Base-by-base conservation (phyloP, 2,113 vertebrate genomes). In the Opisthocomus hoazin region DNA sequence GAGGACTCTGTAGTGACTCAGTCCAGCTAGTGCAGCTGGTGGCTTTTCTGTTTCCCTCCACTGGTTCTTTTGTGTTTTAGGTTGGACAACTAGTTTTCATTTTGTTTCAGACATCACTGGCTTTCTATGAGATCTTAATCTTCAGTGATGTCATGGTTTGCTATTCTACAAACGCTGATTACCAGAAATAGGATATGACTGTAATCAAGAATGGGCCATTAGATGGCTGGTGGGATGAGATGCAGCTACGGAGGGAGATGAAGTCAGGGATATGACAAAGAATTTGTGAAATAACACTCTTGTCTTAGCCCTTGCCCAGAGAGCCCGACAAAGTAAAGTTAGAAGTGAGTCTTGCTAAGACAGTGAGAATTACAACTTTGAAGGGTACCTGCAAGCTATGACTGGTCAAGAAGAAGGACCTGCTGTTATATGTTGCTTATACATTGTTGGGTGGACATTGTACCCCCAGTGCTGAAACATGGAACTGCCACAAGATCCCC, bases 401-500 rank as follows among this genome's bases (percentile, higher is more conserved):
- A 43, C 14, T 18, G 0, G 23, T 66, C 12, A 58, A 36, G 57
- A 61, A 51, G 48, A 15, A 50, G 41, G 9, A 66, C 15, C 12
- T 66, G 32, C 32, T 66, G 13, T 48, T 56, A 9, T 3, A 5
- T n/a, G 21, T 74, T 51, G 8, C 22, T 48, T 56, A 9, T 3
- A 5, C 32, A 17, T 74, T 51, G 8, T 18, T 53, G 43, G 61
- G 34, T 1, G 6, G 61, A 16, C 10, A 18, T 29, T 45, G 39
- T 68, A 82, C 3, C 12, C 32, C 29, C 27, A 27, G 43, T 0
- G 1, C 30, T 68, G 53, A 66, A 50, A 41, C 1, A 0, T 16
- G 29, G 26, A 57, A 73, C 32, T 66, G 34, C 27, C 22, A 60
- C 27, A 34, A 53, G 19, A 68, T 46, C 22, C 26, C 20, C 53